Evolutionary conservation across 2,888 invertebrate genomes (phyloP).

Genomic region (Eupsilia transversa): DNA sequence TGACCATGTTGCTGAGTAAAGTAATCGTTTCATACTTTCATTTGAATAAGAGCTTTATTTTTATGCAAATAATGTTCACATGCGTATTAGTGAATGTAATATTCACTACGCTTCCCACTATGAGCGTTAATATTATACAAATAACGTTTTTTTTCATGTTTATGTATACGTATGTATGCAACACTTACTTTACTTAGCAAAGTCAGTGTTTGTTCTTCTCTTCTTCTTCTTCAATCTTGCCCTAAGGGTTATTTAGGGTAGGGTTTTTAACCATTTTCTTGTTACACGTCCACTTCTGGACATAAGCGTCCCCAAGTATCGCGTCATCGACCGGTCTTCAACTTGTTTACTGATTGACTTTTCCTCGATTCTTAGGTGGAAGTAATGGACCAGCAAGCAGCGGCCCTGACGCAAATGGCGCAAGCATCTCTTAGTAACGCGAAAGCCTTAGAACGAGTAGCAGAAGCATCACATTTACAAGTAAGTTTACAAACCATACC

Average conservation of each 20-base stretch:
- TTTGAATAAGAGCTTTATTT: not conserved
- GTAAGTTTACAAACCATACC: constrained; percentile 66
- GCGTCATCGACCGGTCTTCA: too few relatives aligned
- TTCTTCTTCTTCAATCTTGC: not conserved
- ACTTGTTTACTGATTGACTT: not conserved
- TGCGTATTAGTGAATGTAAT: not conserved
- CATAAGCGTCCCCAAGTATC: too few relatives aligned
- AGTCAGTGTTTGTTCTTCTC: not conserved
- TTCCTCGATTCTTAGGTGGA: constrained; percentile 74
- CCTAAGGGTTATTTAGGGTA: too few relatives aligned
- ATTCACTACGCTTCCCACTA: not conserved
- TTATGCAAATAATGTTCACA: not conserved
- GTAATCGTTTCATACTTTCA: not conserved
- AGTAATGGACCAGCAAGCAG: constrained; percentile 83
- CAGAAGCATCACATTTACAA: constrained; percentile 85
- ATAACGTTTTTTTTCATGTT: too few relatives aligned
- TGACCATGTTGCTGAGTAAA: not conserved
- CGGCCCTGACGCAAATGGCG: constrained; percentile 82
- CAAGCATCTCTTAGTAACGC: constrained; percentile 81
- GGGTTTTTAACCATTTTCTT: too few relatives aligned
- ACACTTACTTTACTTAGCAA: not conserved
- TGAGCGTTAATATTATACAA: not conserved
- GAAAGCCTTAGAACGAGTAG: constrained; percentile 81
- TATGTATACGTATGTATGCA: too few relatives aligned
- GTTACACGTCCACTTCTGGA: too few relatives aligned